Conservation (phyloP, 2,888 invertebrate species). For the Ornithoptera priamus region DNA sequence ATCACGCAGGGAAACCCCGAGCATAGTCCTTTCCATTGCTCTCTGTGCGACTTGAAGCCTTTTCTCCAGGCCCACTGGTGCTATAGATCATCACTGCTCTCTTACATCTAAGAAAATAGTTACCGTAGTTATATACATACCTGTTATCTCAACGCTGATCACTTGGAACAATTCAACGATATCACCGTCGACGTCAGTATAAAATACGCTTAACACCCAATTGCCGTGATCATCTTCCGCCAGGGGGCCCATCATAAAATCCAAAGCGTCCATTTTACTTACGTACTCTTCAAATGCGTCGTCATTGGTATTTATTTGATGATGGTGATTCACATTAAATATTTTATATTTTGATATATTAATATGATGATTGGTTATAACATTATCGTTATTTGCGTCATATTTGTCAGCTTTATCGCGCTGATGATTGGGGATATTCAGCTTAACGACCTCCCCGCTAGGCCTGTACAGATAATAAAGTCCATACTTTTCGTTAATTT, state of each 20-base stretch:
- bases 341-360: constrained; percentile 36
- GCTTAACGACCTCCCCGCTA: constrained; percentile 45
- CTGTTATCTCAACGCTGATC: constrained; percentile 56
- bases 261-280: constrained; percentile 42
- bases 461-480: constrained; percentile 54
- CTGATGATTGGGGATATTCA: constrained; percentile 39
- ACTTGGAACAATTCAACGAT: constrained; percentile 62
- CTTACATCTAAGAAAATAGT: background rate
- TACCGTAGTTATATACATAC: constrained; percentile 40
- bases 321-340: constrained; percentile 38
- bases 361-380: constrained; percentile 29
- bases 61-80: no score
- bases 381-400: constrained; percentile 30
- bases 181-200: constrained; percentile 42
- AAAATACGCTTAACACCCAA: constrained; percentile 61
- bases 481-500: constrained; percentile 39
- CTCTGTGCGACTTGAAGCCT: no score
- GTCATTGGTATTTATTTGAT: constrained; percentile 24
- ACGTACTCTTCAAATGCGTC: constrained; percentile 36
- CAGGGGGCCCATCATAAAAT: constrained; percentile 62
- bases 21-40: no score
- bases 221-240: constrained; percentile 58
- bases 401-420: constrained; percentile 9
- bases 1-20: no score
- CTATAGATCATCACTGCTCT: no score